A percentile compares a stretch with the other conserved stretches of the same genome.
Evolutionary conservation across 2,113 vertebrate genomes (phyloP).

Genomic region (Mus spicilegus): DNA sequence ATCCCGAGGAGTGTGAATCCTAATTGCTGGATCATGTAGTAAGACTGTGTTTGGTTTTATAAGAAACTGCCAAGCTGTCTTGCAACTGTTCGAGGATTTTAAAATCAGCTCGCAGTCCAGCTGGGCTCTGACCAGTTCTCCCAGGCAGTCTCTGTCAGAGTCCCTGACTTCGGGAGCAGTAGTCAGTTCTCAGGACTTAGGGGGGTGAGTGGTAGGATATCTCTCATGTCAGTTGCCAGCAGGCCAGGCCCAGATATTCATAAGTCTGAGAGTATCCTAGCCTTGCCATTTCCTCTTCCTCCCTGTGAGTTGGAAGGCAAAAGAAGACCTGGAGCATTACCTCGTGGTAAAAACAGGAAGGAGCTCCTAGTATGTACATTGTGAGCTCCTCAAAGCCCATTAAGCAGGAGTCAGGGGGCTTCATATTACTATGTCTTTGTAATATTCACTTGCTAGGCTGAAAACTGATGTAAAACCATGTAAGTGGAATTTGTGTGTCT

Average conservation of each 20-base stretch:
- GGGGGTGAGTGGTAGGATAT: not conserved
- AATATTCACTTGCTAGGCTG: not conserved
- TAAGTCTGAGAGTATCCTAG: not conserved
- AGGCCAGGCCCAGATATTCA: not conserved
- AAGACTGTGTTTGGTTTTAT: not conserved
- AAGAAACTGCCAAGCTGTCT: not conserved
- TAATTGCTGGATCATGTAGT: not conserved
- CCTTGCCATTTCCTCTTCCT: not conserved
- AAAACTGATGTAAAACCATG: not conserved
- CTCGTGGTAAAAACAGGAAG: not conserved
- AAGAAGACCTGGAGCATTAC: not conserved
- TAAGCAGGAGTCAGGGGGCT: not conserved
- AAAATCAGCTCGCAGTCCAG: not conserved
- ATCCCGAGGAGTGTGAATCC: not conserved
- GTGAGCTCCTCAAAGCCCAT: not conserved
- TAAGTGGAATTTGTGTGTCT: not conserved
- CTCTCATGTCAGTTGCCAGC: not conserved
- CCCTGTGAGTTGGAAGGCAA: not conserved
- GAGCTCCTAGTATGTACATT: not conserved
- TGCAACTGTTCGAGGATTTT: not conserved
- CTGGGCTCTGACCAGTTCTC: not conserved
- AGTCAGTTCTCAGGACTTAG: not conserved
- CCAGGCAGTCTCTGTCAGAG: not conserved
- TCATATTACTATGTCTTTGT: not conserved
- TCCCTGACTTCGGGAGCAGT: not conserved